Evolutionary conservation across 2,888 invertebrate genomes (phyloP), one percentile per base, ranked within the genome.

Genomic region (Stramonita haemastoma): DNA sequence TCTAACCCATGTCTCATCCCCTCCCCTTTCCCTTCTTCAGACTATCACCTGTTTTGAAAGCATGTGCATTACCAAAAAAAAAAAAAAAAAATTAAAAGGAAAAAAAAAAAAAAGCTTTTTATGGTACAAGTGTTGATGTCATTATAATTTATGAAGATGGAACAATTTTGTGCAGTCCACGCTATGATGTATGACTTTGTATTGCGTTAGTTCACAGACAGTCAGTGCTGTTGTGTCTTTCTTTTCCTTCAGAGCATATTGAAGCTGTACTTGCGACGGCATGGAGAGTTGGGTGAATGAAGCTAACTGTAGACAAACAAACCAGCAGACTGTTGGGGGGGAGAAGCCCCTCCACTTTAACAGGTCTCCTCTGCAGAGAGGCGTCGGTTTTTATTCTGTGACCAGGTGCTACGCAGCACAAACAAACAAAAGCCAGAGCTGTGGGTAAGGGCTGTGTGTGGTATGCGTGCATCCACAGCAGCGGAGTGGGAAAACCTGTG

Each of bases 81-180:
- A 85, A 85, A 83, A 83, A 83, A 83, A 83, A n/a, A 36, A 85
- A 56, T 32, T 26, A n/a, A 13, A 77, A 77, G 4, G 34, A 32
- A 66, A 32, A 34, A 85, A 57, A 57, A 56, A 84, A 57, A 85
- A 85, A 56, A 86, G 66, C 66, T 66, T 60, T 86, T 66, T 66
- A 66, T 66, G 60, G 57, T 60, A 86, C 34, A 60, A 86, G 86
- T 86, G 86, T 86, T 86, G 86, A 86, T 86, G 86, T 86, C 32
- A 86, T 86, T 86, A 86, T 46, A 46, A 46, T 86, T 86, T 86
- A 86, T 86, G 34, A 57, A 66, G 86, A 32, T 29, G 60, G 86
- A 86, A 66, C 57, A 57, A 60, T 86, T 34, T 57, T 86, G 86
- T 57, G 66, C n/a, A 86, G 29, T 85, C 84, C 66, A 86, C n/a